These are phyloP conservation scores for Megalops atlanticus DNA, from an alignment of 2,113 vertebrate genomes.

Conservation along the genomic window DNA sequence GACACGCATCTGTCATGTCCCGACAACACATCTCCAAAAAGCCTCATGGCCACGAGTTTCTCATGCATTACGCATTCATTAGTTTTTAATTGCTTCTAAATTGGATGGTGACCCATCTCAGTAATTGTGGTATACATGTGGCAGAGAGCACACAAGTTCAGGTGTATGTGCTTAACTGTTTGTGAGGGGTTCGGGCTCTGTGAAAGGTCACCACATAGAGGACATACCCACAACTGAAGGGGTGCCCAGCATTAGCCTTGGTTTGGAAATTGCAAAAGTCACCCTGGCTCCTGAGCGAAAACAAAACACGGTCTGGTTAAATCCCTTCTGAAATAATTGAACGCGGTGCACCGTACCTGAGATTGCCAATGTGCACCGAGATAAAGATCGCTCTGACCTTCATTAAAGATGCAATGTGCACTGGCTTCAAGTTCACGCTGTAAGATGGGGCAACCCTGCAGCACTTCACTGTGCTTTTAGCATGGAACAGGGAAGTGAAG, in stretches of 20 bases:
- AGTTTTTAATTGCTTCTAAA: slow-evolving; percentile 81
- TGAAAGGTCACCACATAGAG: slow-evolving; percentile 58
- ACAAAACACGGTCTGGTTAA: slow-evolving; percentile 27
- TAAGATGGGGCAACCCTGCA: neutral
- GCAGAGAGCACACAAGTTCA: slow-evolving; percentile 45
- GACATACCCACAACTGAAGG: slow-evolving; percentile 40
- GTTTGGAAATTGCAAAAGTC: slow-evolving; percentile 39
- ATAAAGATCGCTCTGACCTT: slow-evolving; percentile 20
- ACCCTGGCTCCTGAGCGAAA: slow-evolving; percentile 34
- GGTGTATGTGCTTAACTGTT: slow-evolving; percentile 31
- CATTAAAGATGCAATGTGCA: neutral
- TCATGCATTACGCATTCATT: slow-evolving; percentile 71
- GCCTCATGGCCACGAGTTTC: slow-evolving; percentile 69
- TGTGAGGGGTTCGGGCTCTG: slow-evolving; percentile 38
- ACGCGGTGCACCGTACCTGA: slow-evolving; percentile 10
- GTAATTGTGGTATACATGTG: slow-evolving; percentile 61
- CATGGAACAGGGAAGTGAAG: neutral
- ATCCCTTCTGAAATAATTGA: slow-evolving; percentile 28
- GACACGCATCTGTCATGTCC: slow-evolving; percentile 59
- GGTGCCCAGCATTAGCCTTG: slow-evolving; percentile 32
- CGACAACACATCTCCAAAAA: slow-evolving; percentile 45
- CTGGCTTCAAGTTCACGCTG: neutral
- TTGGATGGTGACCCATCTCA: slow-evolving; percentile 63
- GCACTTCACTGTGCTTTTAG: neutral
- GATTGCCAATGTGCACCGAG: slow-evolving; percentile 14